Percentiles rank a stretch among this genome's conserved stretches.
Conservation (phyloP, 2,113 vertebrate genomes). For the Platanista minor region DNA sequence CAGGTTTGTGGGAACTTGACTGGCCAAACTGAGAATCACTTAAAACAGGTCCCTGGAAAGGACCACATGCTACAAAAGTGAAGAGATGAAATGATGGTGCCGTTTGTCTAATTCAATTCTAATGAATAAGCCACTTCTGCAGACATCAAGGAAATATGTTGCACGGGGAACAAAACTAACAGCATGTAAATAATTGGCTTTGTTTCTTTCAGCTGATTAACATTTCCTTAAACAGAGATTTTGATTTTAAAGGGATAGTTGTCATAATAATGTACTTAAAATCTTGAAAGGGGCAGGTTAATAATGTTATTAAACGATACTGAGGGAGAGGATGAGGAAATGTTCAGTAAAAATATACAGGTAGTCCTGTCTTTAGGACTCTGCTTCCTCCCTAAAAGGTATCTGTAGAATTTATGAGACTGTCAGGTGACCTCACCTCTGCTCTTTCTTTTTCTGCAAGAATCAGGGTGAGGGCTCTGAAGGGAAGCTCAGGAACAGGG, state of each 20-base stretch:
- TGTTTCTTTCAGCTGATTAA: constrained; percentile 64
- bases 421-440: background rate
- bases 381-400: background rate
- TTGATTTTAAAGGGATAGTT: constrained; percentile 54
- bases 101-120: constrained; percentile 58
- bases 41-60: background rate
- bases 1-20: background rate
- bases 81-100: constrained; percentile 34
- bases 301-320: background rate
- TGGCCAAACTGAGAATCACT: background rate
- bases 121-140: constrained; percentile 57
- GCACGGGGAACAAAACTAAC: constrained; percentile 31
- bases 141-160: constrained; percentile 53
- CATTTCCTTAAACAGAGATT: constrained; percentile 64
- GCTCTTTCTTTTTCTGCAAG: background rate
- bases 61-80: background rate
- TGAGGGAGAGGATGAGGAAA: background rate
- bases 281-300: constrained; percentile 44
- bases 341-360: background rate
- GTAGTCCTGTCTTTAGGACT: background rate
- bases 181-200: constrained; percentile 68
- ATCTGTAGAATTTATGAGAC: background rate
- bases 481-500: background rate
- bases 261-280: constrained; percentile 41
- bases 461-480: background rate